Percentiles rank a stretch among this genome's conserved stretches.
Evolutionary conservation across 2,113 vertebrate species (phyloP).

Genomic region (Pomatostomus ruficeps): DNA sequence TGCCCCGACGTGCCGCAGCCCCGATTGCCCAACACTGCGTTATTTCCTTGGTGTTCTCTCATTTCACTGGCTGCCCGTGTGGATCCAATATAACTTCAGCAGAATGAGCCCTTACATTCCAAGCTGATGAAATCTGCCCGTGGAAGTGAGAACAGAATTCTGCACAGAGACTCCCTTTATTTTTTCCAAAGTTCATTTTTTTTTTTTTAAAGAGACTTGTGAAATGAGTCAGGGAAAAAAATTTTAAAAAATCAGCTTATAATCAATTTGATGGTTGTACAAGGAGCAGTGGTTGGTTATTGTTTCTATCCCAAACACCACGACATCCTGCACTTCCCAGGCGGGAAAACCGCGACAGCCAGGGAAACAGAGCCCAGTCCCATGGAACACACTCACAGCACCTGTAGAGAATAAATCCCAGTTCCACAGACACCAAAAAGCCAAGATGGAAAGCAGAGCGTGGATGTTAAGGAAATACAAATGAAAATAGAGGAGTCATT

Average conservation of each 20-base stretch:
- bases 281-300: neutral
- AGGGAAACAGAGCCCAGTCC: neutral
- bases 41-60: slow-evolving; percentile 32
- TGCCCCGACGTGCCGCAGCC: neutral
- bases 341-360: neutral
- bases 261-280: neutral
- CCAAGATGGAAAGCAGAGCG: neutral
- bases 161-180: neutral
- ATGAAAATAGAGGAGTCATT: neutral
- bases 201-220: neutral
- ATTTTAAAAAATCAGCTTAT: neutral
- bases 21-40: slow-evolving; percentile 27
- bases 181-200: slow-evolving; percentile 30
- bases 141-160: neutral
- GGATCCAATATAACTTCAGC: slow-evolving; percentile 42
- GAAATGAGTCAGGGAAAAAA: neutral
- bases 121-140: slow-evolving; percentile 5
- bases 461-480: neutral
- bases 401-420: neutral
- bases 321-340: neutral
- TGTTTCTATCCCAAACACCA: neutral
- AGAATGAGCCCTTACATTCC: slow-evolving; percentile 47
- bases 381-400: neutral
- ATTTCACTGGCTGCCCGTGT: slow-evolving; percentile 56
- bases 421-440: neutral